These are phyloP conservation scores for Antennarius maculatus DNA, from an alignment of 2,797 vertebrate genomes.

Conservation along the genomic window DNA sequence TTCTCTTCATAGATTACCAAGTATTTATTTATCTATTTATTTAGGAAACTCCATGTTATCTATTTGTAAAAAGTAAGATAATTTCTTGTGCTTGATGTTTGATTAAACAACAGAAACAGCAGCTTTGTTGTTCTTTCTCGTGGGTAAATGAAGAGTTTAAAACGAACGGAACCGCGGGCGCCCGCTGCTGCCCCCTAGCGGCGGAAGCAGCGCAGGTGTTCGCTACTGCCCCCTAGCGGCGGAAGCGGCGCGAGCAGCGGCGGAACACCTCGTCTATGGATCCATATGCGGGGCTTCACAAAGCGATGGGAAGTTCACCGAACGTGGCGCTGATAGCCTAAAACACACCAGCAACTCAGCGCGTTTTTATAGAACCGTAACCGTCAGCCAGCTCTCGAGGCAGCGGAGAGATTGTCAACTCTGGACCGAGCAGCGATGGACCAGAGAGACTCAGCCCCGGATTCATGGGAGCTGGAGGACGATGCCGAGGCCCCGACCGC, in stretches of 20 bases:
- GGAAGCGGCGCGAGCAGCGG: conserved; percentile 1
- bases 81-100: conserved; percentile 14
- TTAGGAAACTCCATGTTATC: conserved; percentile 4
- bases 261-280: conserved; percentile 42
- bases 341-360: conserved; percentile 48
- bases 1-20: no score
- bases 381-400: background rate
- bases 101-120: conserved; percentile 26
- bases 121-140: background rate
- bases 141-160: background rate
- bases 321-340: conserved; percentile 80
- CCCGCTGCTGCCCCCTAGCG: conserved; percentile 24
- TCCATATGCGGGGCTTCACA: conserved; percentile 67
- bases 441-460: conserved; percentile 93
- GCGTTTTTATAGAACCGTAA: conserved; percentile 18
- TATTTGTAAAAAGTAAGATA: background rate
- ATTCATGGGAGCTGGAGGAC: conserved; percentile 98
- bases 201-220: background rate
- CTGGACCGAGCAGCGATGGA: conserved; percentile 81
- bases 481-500: conserved; percentile 87
- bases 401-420: conserved; percentile 52
- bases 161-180: background rate
- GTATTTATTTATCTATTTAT: conserved; percentile 36
- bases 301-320: conserved; percentile 73
- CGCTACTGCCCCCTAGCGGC: conserved; percentile 58